phyloP scores from a whole-genome alignment of 2,888 invertebrate genomes.

The Melitaea athalia region DNA sequence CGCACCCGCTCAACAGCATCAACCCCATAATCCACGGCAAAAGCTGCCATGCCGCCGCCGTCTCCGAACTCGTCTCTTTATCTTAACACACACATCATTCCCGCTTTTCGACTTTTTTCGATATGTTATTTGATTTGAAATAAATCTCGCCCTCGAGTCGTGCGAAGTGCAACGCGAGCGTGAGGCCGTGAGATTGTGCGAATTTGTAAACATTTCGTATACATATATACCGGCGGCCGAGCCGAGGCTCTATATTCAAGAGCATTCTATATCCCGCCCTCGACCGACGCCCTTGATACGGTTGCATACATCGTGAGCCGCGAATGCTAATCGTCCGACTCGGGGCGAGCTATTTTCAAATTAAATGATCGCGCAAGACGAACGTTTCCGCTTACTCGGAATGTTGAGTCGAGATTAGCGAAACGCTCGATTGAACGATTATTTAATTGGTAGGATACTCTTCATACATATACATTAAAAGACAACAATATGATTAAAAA shows the following conservation, averaged over 20 bases:
- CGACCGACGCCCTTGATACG: conserved; percentile 15
- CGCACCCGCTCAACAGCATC: conserved; percentile 73
- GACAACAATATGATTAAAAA: neutral
- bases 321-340: conserved; percentile 3
- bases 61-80: conserved; percentile 56
- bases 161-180: neutral
- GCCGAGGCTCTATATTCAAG: conserved; percentile 4
- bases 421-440: neutral
- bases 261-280: conserved; percentile 14
- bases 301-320: conserved; percentile 16
- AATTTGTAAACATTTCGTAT: conserved; percentile 21
- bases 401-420: neutral
- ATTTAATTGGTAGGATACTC: neutral
- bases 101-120: neutral
- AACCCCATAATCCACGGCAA: conserved; percentile 86
- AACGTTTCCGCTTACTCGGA: conserved; percentile 6
- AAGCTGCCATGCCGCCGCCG: conserved; percentile 68
- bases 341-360: conserved; percentile 16
- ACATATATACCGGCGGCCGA: neutral
- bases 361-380: conserved; percentile 9
- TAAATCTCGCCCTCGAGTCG: neutral
- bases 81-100: conserved; percentile 15
- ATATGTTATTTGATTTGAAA: neutral
- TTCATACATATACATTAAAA: neutral
- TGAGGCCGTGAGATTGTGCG: conserved; percentile 1